Percentiles rank a stretch among this genome's conserved stretches.
These are phyloP conservation scores for Calidris pugnax DNA, from an alignment of 2,113 vertebrate genomes.

Conservation along the genomic window DNA sequence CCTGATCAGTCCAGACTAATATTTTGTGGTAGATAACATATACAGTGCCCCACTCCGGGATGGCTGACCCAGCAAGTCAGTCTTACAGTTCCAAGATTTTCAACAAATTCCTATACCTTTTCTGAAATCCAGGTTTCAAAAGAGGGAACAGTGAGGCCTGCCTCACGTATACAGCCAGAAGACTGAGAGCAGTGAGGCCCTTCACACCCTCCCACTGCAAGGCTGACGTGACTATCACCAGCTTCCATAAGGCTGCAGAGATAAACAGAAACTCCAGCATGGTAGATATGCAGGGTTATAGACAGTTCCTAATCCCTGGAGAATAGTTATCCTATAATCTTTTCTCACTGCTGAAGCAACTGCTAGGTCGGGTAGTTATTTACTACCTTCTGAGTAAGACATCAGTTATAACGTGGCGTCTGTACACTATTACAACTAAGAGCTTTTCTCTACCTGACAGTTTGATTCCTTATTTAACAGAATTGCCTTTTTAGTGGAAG, in stretches of 20 bases:
- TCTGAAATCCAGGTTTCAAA: not conserved
- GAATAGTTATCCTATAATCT: not conserved
- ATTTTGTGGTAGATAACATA: not conserved
- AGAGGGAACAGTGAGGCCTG: not conserved
- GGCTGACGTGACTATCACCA: not conserved
- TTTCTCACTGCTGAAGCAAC: not conserved
- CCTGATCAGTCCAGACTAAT: not conserved
- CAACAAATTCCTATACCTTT: not conserved
- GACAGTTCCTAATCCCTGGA: not conserved
- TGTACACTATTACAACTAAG: not conserved
- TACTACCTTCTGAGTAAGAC: not conserved
- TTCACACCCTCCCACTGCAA: not conserved
- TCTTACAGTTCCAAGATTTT: not conserved
- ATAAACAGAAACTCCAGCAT: not conserved
- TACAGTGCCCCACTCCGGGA: fast-evolving
- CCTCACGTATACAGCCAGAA: not conserved
- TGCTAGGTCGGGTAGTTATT: not conserved
- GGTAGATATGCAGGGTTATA: not conserved
- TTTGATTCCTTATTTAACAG: not conserved
- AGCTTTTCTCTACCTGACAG: not conserved
- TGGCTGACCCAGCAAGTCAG: not conserved
- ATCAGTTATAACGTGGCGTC: not conserved
- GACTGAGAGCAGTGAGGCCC: not conserved
- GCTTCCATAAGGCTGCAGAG: not conserved
- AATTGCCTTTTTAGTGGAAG: not conserved